These are phyloP conservation scores for Marasmarcha lunaedactyla DNA, from an alignment of 2,888 invertebrate genomes.

Conservation along the genomic window DNA sequence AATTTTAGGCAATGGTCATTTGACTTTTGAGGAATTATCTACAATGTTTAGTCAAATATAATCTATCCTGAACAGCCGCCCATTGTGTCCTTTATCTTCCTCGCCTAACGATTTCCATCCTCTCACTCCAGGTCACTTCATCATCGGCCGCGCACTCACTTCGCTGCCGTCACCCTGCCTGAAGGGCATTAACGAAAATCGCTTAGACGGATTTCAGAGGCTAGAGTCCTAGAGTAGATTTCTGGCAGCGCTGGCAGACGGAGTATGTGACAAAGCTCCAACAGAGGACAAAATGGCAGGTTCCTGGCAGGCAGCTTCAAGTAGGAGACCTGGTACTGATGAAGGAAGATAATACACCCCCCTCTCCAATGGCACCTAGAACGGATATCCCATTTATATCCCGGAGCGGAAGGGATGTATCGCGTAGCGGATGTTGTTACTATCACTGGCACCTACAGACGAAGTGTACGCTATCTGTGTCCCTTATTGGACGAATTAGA, in stretches of 20 bases:
- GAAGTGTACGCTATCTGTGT: conserved; percentile 5
- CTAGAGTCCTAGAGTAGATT: conserved; percentile 15
- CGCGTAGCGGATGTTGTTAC: conserved; percentile 9
- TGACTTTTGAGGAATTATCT: conserved; percentile 13
- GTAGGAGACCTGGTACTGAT: conserved; percentile 13
- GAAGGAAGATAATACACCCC: conserved; percentile 10
- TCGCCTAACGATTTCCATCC: conserved; percentile 10
- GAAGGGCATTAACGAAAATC: background rate
- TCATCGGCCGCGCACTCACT: conserved; percentile 11
- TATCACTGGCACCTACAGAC: conserved; percentile 3
- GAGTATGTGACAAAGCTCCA: conserved; percentile 19
- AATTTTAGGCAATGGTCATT: conserved; percentile 10
- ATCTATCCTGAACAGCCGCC: conserved; percentile 13
- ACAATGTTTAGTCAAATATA: conserved; percentile 13
- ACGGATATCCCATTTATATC: conserved; percentile 7
- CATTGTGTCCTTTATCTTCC: conserved; percentile 6
- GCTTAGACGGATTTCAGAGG: conserved; percentile 8
- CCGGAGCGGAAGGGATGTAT: conserved; percentile 6
- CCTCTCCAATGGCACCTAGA: conserved; percentile 10
- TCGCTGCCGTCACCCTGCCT: conserved; percentile 3
- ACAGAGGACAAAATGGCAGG: conserved; percentile 20
- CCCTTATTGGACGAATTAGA: conserved; percentile 1
- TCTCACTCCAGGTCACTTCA: conserved; percentile 14
- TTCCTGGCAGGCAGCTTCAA: conserved; percentile 4
- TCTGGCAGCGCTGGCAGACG: conserved; percentile 16